Evolutionary conservation across 2,113 vertebrate species (phyloP), one percentile per base, ranked within the genome.

Genomic region (Ramphastos sulfuratus): DNA sequence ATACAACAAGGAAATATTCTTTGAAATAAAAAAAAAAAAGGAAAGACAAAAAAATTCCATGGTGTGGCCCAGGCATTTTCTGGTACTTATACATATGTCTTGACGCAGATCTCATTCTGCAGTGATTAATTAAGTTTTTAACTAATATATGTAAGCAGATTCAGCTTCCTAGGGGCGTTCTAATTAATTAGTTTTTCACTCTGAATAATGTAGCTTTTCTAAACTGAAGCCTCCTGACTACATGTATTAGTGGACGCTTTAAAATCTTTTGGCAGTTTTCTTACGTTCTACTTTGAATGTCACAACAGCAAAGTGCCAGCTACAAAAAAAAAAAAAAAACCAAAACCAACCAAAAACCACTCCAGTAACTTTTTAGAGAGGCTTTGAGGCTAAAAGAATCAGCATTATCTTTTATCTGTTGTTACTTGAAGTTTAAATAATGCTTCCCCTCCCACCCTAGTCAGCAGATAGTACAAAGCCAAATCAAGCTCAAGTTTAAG

Each of bases 111-210:
- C 96, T 96, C 37, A 71, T 93, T 98, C 96, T 97, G 90, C 82
- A 93, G 94, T 98, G 96, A 97, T 98, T 98, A 97, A 98, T 98
- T 98, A 98, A 97, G 95, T 97, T 96, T 97, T 95, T 95, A 94
- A 95, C 92, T 90, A 97, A 97, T 95, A 89, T 93, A 95, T 95
- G 97, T 96, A 97, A 97, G 96, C 94, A 97, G 96, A 95, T 93
- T 97, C 95, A 75, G 87, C 89, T 91, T 97, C 97, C 97, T 97
- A 91, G 95, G 97, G 97, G 96, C 24, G 74, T 97, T 97, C 88
- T 97, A 98, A 98, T 98, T 98, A 98, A 98, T 98, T 97, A 97
- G 96, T 96, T 97, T 97, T 97, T 97, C 91, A 23, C 94, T 94
- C 89, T 96, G 96, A 97, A 98, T 98, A 97, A 98, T 97, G 96